phyloP scores from a whole-genome alignment of 2,113 vertebrate species.

The Aspiorhynchus laticeps region DNA sequence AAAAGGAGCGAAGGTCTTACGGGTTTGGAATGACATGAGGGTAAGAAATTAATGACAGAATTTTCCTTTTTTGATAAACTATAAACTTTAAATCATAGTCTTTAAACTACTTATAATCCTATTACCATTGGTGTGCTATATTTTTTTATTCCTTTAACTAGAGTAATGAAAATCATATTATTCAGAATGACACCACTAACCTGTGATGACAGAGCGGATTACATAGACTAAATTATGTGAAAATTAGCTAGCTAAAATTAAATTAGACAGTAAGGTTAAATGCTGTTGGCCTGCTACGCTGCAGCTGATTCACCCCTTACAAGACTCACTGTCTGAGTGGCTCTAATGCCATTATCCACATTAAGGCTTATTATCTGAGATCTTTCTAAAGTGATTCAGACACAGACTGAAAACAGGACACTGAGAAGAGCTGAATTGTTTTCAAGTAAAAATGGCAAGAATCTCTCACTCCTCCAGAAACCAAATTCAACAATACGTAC shows the following conservation, averaged over 20 bases:
- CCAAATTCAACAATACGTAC: background rate
- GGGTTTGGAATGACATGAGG: too few species aligned
- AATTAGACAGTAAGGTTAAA: background rate
- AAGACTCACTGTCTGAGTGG: background rate
- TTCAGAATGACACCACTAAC: background rate
- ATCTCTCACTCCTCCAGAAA: slow-evolving; percentile 14
- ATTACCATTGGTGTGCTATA: background rate
- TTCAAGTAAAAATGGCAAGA: slow-evolving; percentile 5
- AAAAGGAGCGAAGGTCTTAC: too few species aligned
- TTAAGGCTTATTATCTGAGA: slow-evolving; percentile 39
- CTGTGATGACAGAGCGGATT: background rate
- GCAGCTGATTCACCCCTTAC: background rate
- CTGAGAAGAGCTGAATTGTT: background rate
- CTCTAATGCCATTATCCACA: slow-evolving; percentile 49
- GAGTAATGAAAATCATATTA: background rate
- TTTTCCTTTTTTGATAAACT: too few species aligned
- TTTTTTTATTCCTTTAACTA: background rate
- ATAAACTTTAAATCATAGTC: background rate
- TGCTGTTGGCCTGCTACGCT: background rate
- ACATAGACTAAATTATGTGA: background rate
- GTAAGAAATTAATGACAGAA: too few species aligned
- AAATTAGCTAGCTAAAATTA: background rate
- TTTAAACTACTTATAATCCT: background rate
- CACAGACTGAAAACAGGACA: slow-evolving; percentile 11
- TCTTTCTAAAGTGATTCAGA: slow-evolving; percentile 43